These are phyloP conservation scores for Ictalurus punctatus DNA, from an alignment of 2,113 vertebrate genomes.

Conservation along the genomic window DNA sequence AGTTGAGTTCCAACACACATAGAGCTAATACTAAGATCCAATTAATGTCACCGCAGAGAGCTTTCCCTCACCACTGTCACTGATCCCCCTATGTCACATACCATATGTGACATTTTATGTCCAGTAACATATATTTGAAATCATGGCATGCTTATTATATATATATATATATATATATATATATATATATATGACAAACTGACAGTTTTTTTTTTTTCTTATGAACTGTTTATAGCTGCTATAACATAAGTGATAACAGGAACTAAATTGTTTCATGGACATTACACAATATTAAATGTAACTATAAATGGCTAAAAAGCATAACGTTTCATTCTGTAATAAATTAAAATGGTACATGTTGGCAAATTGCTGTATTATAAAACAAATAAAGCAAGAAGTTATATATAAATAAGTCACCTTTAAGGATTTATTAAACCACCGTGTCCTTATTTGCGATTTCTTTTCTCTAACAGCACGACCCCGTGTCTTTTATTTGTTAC, in stretches of 20 bases:
- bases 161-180: too few relatives aligned
- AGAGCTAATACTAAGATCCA: neutral
- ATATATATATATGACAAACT: too few relatives aligned
- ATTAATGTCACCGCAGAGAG: neutral
- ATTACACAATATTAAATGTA: neutral
- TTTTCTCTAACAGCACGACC: neutral
- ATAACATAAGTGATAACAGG: neutral
- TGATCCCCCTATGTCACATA: neutral
- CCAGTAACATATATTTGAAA: neutral
- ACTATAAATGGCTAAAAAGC: neutral
- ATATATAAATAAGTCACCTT: neutral
- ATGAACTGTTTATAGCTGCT: neutral
- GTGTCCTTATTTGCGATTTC: neutral
- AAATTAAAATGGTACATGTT: neutral
- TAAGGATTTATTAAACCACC: neutral
- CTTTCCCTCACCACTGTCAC: neutral
- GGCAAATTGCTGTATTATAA: neutral
- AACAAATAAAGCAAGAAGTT: neutral
- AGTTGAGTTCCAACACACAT: neutral
- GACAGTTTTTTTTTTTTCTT: too few relatives aligned
- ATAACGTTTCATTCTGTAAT: neutral
- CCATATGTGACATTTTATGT: neutral
- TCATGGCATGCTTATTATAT: neutral
- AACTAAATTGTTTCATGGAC: neutral
- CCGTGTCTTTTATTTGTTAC: neutral